Evolutionary conservation across 2,797 vertebrate species (phyloP).

Genomic region (Platalea minor): DNA sequence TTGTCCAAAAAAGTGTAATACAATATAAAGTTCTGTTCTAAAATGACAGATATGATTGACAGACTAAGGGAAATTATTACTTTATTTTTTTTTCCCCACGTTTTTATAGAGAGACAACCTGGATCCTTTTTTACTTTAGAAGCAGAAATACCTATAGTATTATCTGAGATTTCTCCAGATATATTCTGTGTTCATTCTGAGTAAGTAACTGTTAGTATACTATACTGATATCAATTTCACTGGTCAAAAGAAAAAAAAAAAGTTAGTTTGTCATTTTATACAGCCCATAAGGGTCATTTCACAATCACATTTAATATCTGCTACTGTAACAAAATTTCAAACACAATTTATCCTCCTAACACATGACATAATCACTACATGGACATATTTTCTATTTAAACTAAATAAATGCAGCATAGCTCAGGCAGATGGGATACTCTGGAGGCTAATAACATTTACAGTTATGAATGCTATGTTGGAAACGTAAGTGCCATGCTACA

Average conservation of each 20-base stretch:
- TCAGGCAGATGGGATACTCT: not conserved
- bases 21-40: not conserved
- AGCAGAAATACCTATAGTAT: not conserved
- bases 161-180: not conserved
- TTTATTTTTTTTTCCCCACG: not conserved
- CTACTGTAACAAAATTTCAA: not conserved
- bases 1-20: not conserved
- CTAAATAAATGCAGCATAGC: not conserved
- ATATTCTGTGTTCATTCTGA: not conserved
- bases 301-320: not conserved
- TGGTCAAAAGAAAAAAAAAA: not conserved
- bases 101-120: not conserved
- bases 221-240: not conserved
- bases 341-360: not conserved
- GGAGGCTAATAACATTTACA: not conserved
- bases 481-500: fast-evolving
- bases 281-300: not conserved
- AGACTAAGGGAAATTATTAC: not conserved
- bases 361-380: not conserved
- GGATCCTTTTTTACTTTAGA: not conserved
- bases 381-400: not conserved
- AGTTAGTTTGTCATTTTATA: not conserved
- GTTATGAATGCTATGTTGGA: not conserved
- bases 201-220: not conserved
- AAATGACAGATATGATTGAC: not conserved